These are phyloP conservation scores for Tamias sibiricus DNA, from an alignment of 2,113 vertebrate genomes.

Conservation along the genomic window DNA sequence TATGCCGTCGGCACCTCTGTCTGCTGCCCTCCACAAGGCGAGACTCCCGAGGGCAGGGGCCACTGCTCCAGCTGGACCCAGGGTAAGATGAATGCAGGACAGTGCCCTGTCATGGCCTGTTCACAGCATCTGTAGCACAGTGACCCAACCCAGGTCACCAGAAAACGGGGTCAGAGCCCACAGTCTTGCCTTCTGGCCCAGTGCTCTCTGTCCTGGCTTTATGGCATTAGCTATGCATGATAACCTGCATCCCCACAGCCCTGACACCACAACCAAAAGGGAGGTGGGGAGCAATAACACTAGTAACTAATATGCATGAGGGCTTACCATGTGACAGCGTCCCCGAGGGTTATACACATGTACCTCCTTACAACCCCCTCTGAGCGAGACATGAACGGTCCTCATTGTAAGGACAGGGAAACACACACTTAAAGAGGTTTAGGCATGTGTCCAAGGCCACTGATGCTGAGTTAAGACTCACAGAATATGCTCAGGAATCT, in stretches of 20 bases:
- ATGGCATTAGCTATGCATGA: accelerated
- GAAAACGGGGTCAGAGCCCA: neutral
- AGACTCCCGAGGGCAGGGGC: too few relatives aligned
- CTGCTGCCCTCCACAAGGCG: neutral
- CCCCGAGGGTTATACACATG: neutral
- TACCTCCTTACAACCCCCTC: too few relatives aligned
- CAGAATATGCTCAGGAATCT: neutral
- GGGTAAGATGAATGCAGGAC: accelerated
- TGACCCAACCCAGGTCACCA: neutral
- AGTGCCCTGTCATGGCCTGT: neutral
- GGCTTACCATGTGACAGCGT: neutral
- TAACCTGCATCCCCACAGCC: neutral
- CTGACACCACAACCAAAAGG: too few relatives aligned
- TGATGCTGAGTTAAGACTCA: neutral
- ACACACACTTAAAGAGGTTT: neutral
- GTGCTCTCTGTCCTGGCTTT: neutral
- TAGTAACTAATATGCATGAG: neutral
- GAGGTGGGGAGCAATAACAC: too few relatives aligned
- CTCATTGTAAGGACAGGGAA: neutral
- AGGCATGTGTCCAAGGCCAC: neutral
- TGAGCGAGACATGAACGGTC: neutral
- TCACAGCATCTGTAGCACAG: neutral
- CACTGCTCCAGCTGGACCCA: neutral
- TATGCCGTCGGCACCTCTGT: neutral
- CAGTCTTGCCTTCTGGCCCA: neutral